Percentiles rank a stretch among this genome's conserved stretches.
Evolutionary conservation across 2,888 invertebrate genomes (phyloP).

Genomic region (Tachina lurida): DNA sequence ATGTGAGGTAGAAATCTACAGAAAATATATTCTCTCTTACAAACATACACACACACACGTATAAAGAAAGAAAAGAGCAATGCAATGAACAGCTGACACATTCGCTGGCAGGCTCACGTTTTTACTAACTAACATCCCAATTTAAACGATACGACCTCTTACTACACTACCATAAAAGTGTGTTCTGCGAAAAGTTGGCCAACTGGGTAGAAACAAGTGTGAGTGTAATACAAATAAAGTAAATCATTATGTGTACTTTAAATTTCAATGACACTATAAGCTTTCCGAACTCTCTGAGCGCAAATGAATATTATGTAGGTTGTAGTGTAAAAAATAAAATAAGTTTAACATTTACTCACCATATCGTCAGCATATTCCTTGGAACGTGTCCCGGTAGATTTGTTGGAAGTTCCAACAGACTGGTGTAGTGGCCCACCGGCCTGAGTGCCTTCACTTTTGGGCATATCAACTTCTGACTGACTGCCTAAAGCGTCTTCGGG

Average conservation of each 20-base stretch:
- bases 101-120: too few relatives aligned
- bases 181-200: too few relatives aligned
- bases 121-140: too few relatives aligned
- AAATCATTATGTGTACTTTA: slow-evolving; percentile 1
- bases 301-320: neutral
- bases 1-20: too few relatives aligned
- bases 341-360: slow-evolving; percentile 81
- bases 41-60: too few relatives aligned
- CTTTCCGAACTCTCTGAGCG: neutral
- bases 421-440: slow-evolving; percentile 88
- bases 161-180: too few relatives aligned
- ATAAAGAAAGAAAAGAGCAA: too few relatives aligned
- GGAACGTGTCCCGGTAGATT: slow-evolving; percentile 86
- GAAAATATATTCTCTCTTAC: too few relatives aligned
- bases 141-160: too few relatives aligned
- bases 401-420: slow-evolving; percentile 85
- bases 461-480: slow-evolving; percentile 84
- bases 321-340: neutral
- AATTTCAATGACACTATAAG: slow-evolving; percentile 5
- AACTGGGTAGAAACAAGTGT: neutral
- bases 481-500: slow-evolving; percentile 82
- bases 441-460: slow-evolving; percentile 92
- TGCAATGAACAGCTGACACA: too few relatives aligned
- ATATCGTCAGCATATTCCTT: slow-evolving; percentile 87
- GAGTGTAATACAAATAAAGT: neutral